Evolutionary conservation across 2,113 vertebrate species (phyloP).

Genomic region (Haplochromis vanheusdeni): DNA sequence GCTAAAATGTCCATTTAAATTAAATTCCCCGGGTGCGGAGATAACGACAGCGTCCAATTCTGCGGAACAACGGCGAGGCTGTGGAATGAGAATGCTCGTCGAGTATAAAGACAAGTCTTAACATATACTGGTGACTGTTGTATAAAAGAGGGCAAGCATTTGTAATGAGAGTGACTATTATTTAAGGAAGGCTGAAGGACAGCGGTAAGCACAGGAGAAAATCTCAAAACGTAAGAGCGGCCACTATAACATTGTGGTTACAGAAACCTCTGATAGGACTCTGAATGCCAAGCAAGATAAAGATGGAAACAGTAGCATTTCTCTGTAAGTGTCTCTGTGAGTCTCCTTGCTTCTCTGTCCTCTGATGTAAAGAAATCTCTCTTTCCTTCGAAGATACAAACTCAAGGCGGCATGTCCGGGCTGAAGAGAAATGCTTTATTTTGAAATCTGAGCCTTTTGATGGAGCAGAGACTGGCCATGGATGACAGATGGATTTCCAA

Average conservation of each 20-base stretch:
- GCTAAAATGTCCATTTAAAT: constrained; percentile 70
- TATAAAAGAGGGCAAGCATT: not conserved
- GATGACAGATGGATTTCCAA: constrained; percentile 40
- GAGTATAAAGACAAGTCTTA: not conserved
- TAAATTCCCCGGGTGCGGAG: constrained; percentile 54
- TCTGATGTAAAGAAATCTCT: constrained; percentile 3
- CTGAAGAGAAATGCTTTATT: constrained; percentile 37
- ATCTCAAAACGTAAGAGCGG: not conserved
- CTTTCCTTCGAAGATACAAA: not conserved
- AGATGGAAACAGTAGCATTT: not conserved
- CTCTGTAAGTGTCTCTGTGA: not conserved
- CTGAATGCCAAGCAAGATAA: constrained; percentile 2
- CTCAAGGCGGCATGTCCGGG: not conserved
- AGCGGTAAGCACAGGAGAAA: not conserved
- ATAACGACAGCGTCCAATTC: constrained; percentile 50
- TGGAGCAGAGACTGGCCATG: constrained; percentile 31
- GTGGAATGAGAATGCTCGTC: constrained; percentile 3
- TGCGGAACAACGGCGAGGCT: constrained; percentile 5
- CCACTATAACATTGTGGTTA: constrained; percentile 20
- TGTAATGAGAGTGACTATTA: constrained; percentile 25
- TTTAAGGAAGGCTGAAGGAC: constrained; percentile 9
- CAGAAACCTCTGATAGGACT: not conserved
- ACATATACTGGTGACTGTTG: not conserved
- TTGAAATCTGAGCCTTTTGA: constrained; percentile 66
- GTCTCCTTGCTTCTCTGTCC: not conserved